Evolutionary conservation across 2,888 invertebrate species (phyloP).

Genomic region (Tillus elongatus): DNA sequence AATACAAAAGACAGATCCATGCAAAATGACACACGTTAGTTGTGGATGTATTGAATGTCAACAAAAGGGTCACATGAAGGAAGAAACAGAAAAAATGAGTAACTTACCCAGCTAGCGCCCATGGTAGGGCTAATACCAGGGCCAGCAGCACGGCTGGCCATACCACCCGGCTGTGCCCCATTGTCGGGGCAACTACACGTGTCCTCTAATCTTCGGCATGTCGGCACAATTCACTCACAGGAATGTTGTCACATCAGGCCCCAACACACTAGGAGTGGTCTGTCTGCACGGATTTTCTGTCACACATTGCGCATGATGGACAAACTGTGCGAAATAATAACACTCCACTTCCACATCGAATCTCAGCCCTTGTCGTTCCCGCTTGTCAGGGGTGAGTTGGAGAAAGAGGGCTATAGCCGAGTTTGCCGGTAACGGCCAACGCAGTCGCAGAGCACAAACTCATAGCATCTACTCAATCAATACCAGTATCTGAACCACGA

Average conservation of each 20-base stretch:
- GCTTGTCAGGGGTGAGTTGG: background rate
- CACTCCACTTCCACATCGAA: conserved; percentile 17
- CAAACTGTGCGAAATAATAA: conserved; percentile 35
- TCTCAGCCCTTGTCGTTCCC: background rate
- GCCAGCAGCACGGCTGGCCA: conserved; percentile 46
- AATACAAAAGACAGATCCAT: no score
- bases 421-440: conserved; percentile 9
- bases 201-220: conserved; percentile 40
- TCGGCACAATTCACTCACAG: conserved; percentile 37
- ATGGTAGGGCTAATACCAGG: conserved; percentile 41
- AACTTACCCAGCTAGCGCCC: conserved; percentile 46
- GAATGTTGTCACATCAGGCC: conserved; percentile 38
- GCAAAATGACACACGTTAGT: no score
- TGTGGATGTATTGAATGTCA: no score
- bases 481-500: conserved; percentile 23
- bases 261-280: conserved; percentile 41
- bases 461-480: conserved; percentile 5
- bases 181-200: conserved; percentile 43
- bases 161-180: conserved; percentile 47
- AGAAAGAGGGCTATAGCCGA: background rate
- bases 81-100: no score
- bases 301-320: conserved; percentile 37
- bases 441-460: conserved; percentile 8
- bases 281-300: conserved; percentile 27
- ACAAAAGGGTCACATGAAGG: no score